Percentiles rank a stretch among this genome's conserved stretches.
These are phyloP conservation scores for Haliclona indistincta DNA, from an alignment of 37 sponge, comb jelly and placozoan species.

Conservation along the genomic window DNA sequence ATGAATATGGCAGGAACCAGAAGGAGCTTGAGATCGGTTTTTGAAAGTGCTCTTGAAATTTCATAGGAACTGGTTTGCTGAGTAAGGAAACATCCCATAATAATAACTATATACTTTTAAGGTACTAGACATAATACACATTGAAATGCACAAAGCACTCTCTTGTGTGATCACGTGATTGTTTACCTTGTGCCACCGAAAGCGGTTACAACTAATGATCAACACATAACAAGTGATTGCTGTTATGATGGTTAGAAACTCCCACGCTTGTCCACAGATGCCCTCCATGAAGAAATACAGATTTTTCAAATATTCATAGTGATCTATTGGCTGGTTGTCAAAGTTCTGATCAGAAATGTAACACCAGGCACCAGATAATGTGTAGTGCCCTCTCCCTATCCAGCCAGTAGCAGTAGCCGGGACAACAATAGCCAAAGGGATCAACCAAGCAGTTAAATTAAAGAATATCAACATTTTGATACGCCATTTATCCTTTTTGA, in stretches of 20 bases:
- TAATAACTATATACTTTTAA: no score
- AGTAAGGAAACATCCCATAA: no score
- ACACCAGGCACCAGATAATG: conserved; percentile 57
- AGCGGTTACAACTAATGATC: no score
- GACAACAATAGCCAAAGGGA: conserved; percentile 34
- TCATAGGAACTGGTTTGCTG: no score
- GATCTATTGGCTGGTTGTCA: no score
- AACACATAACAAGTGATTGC: no score
- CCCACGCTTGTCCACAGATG: conserved; percentile 23
- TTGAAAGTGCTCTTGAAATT: conserved; percentile 22
- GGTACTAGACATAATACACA: no score
- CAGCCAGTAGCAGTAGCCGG: conserved; percentile 1
- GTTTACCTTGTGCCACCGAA: no score
- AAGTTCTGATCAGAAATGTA: conserved; percentile 24
- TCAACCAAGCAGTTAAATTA: conserved; percentile 58
- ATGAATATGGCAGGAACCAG: conserved; percentile 16
- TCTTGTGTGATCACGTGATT: no score
- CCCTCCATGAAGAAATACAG: conserved; percentile 4
- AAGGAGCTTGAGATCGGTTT: neutral
- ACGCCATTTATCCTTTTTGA: conserved; percentile 17
- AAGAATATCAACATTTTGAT: conserved; percentile 38
- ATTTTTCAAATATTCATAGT: neutral
- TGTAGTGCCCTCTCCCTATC: conserved; percentile 27
- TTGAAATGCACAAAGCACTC: no score
- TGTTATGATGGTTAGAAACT: conserved; percentile 17